Base-by-base conservation (phyloP, 2,113 vertebrate species). In the Pogonocichla stellata region DNA sequence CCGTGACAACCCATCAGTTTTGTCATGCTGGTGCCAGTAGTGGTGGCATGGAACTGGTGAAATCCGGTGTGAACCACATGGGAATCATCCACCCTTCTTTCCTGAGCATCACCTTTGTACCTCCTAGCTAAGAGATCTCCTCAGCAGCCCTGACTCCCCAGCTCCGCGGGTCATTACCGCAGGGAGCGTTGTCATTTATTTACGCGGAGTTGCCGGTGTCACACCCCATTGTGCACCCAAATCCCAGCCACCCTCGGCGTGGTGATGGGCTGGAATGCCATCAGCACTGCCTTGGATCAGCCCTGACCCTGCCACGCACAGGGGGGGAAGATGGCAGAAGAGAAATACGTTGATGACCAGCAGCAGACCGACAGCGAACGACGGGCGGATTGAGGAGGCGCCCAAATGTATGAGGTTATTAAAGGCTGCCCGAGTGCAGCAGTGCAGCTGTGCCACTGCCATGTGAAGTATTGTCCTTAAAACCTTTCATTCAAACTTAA, bases 191-290 rank as follows among this genome's bases (percentile, higher is more conserved):
- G 72, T 74, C 93, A 92, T 72, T 97, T 86, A 94, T 72, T 97
- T 86, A 53, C 40, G 79, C 91, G 6, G 16, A 90, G 85, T 80
- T 34, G 26, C 80, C 2, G 1, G 84, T 89, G 95, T 97, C 77
- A 95, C 86, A 86, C 6, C 67, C 85, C 79, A 86, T 83, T 87
- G 83, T 96, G 95, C 48, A 31, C 78, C 82, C 95, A 90, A 96
- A 93, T 64, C 54, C 60, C 81, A 88, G 75, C 58, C 67, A 90
- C 87, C 87, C 79, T 85, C 34, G 1, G 38, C 2, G 8, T 6
- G 34, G 56, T 69, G 94, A 97, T 95, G 91, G 95, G 24, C 96
- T 97, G 91, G 87, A 93, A 93, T 88, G 64, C 90, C 95, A 94
- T 91, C 93, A 97, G 90, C 88, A 62, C 36, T 80, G 88, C 12